Evolutionary conservation across 2,113 vertebrate genomes (phyloP).

Genomic region (Syrmaticus mikado): DNA sequence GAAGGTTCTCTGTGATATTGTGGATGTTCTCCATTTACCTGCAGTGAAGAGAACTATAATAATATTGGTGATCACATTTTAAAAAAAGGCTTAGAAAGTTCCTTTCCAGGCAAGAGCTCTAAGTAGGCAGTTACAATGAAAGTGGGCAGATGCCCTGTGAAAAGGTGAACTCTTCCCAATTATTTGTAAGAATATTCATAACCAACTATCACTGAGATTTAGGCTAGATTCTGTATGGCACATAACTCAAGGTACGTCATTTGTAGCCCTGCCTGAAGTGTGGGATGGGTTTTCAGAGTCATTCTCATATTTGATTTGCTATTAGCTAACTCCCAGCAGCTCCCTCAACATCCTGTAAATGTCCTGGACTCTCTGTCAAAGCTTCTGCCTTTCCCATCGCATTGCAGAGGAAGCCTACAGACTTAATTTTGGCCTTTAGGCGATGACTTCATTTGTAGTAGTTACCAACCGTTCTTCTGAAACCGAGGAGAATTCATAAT

Average conservation of each 20-base stretch:
- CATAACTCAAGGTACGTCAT: neutral
- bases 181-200: neutral
- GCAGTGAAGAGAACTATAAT: neutral
- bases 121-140: neutral
- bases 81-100: neutral
- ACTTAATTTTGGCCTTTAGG: neutral
- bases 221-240: neutral
- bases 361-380: neutral
- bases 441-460: no score
- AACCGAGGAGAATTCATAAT: neutral
- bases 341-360: neutral
- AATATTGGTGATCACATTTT: neutral
- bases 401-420: neutral
- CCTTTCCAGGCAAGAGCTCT: neutral
- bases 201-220: neutral
- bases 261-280: neutral
- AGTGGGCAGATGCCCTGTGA: neutral
- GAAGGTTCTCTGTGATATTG: neutral
- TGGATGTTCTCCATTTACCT: neutral
- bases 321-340: neutral
- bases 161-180: neutral
- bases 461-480: neutral
- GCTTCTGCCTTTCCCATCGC: neutral
- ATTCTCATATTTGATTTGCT: neutral
- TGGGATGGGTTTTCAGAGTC: neutral